phyloP scores from a whole-genome alignment of 2,888 invertebrate species.

The Amitus sp. region DNA sequence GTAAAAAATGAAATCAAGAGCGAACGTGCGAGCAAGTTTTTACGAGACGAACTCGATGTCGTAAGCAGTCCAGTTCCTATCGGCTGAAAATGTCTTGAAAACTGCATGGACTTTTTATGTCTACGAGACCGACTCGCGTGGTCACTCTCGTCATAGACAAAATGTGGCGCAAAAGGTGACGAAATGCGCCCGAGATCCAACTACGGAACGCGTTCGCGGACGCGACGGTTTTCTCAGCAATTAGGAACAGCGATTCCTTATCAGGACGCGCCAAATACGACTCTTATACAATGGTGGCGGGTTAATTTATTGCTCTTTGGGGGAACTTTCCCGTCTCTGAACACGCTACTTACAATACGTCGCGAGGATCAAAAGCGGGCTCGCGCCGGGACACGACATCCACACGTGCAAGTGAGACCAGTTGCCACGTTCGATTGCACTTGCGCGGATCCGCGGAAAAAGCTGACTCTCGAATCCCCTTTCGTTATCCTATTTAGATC shows the following conservation, averaged over 20 bases:
- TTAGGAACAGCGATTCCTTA: slow-evolving; percentile 29
- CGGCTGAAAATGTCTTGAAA: too few species aligned
- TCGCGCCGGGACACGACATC: neutral
- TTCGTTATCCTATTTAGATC: too few species aligned
- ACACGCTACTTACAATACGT: neutral
- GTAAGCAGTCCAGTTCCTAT: too few species aligned
- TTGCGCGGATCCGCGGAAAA: slow-evolving; percentile 15
- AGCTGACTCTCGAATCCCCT: too few species aligned
- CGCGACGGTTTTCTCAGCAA: slow-evolving; percentile 18
- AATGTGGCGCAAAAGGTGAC: slow-evolving; percentile 7
- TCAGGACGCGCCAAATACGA: slow-evolving; percentile 35
- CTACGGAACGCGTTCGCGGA: neutral
- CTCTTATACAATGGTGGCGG: slow-evolving; percentile 30
- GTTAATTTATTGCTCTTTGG: slow-evolving; percentile 35
- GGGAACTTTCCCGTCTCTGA: slow-evolving; percentile 18
- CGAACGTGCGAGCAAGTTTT: too few species aligned
- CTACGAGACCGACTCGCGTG: too few species aligned
- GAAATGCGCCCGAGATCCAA: slow-evolving; percentile 9
- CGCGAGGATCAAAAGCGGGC: neutral
- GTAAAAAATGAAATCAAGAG: too few species aligned
- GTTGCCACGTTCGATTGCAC: neutral
- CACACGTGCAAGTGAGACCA: slow-evolving; percentile 8
- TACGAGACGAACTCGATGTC: too few species aligned
- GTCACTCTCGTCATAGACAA: neutral
- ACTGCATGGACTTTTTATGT: too few species aligned